Base-by-base conservation (phyloP, 2,888 invertebrate genomes). In the Ennomos quercinarius region DNA sequence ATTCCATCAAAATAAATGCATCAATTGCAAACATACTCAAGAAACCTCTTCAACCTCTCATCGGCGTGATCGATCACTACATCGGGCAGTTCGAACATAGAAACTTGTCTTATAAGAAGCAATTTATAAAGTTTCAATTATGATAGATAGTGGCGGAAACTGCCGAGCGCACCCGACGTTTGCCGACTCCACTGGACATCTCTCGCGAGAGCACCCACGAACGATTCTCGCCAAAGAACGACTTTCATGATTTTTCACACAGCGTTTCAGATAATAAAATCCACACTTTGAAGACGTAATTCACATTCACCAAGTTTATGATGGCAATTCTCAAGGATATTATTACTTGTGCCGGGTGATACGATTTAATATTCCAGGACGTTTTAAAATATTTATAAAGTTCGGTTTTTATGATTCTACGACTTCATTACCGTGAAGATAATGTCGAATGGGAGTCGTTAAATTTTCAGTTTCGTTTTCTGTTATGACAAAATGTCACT, bases 91-190 rank as follows among this genome's bases (percentile, higher is more conserved):
- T 61, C 68, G 64, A 68, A 71, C 59, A 67, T 72, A 82, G 76
- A 80, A 87, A 85, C 84, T 82, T 74, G 69, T 70, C 84, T 82
- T 74, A 70, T 70, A 77, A 76, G 73, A 83, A 85, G 85, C 89
- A 89, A 89, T 90, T 89, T 89, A 91, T 89, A 89, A 90, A 89
- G 81, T 89, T 86, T 85, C 86, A 84, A 88, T 87, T 79, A 86
- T 89, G 90, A 90, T 87, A 81, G 86, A 90, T 89, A 75, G 80
- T 64, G 66, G 59, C 68, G 68, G 74, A 78, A 73, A 76, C 75
- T 57, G 57, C 71, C 73, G 79, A 77, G 67, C 64, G 61, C 63
- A 45, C 61, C 70, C 80, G 77, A 77, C 64, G 65, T 43, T 57
- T 39, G 59, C 53, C 70, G 73, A 73, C 39, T 41, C 10, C 10